Evolutionary conservation across 2,888 invertebrate genomes (phyloP), one percentile per base, ranked within the genome.

Genomic region (Eristalinus aeneus): DNA sequence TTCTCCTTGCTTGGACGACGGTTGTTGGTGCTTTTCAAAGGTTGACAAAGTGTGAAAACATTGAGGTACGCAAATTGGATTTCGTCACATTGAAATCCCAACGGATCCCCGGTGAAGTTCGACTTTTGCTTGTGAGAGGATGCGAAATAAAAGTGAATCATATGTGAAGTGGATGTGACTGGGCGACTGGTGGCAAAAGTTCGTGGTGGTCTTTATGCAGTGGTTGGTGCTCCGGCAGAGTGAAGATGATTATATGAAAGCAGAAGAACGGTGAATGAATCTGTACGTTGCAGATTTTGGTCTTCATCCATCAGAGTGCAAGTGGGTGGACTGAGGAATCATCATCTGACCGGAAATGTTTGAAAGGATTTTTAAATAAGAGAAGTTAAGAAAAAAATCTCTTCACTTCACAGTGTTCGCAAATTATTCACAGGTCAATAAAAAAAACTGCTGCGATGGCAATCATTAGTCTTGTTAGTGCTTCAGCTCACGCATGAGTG

Each of bases 21-120:
- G 36, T 36, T 54, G 12, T 69, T 65, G 76, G 76, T 86, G 72
- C 71, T 72, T 71, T 85, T 67, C 46, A 36, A 71, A 46, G 39
- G 46, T 65, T 72, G 63, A 67, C 27, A 63, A 60, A 54, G 73
- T 80, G 79, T 61, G 27, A 8, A 61, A 12, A 46, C 46, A 16
- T 23, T 56, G 34, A 10, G n/a, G 27, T 20, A n/a, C 46, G 16
- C 5, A 46, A 16, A 8, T 46, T 46, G 46, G 16, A 46, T 16
- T 16, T 46, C 16, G 16, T 16, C 8, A 0, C 27, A 2, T 16
- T 20, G 46, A 46, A 46, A 46, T n/a, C 46, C n/a, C 46, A 8
- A n/a, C 5, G n/a, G 46, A 39, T 11, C 12, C n/a, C 46, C 46
- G 16, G 46, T 46, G 16, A 16, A 16, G 5, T 4, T 46, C 46